Conservation (phyloP, 2,797 vertebrate genomes). For the Sebastes wilsoni region DNA sequence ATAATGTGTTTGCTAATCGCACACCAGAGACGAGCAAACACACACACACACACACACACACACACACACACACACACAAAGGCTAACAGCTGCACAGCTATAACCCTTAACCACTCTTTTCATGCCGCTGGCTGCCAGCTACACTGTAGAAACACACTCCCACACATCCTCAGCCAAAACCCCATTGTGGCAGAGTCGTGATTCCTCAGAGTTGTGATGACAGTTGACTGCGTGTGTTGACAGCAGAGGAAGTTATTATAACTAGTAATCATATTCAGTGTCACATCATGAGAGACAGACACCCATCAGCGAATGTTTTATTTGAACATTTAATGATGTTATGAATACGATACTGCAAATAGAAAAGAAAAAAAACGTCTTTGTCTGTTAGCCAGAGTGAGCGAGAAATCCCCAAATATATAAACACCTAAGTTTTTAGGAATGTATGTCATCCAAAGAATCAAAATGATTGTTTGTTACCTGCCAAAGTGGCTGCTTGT, state of each 20-base stretch:
- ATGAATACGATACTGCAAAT: neutral
- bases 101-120: conserved; percentile 78
- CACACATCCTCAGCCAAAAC: conserved; percentile 46
- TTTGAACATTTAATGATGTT: conserved; percentile 28
- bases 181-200: conserved; percentile 38
- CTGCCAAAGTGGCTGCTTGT: conserved; percentile 1
- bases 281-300: conserved; percentile 44
- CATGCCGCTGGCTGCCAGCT: conserved; percentile 62
- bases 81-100: conserved; percentile 72
- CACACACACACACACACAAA: conserved; percentile 17
- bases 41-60: conserved; percentile 28
- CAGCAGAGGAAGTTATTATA: conserved; percentile 56
- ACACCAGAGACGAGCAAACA: conserved; percentile 73
- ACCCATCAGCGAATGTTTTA: conserved; percentile 12
- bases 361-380: neutral
- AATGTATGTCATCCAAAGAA: neutral
- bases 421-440: neutral
- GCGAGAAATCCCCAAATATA: neutral
- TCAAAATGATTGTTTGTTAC: conserved; percentile 1
- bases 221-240: conserved; percentile 45
- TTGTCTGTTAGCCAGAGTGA: neutral
- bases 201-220: conserved; percentile 47
- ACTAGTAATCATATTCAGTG: conserved; percentile 44
- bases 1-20: conserved; percentile 81
- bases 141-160: conserved; percentile 48